Evolutionary conservation across 2,797 vertebrate species (phyloP), one percentile per base, ranked within the genome.

Genomic region (Micromesistius poutassou): DNA sequence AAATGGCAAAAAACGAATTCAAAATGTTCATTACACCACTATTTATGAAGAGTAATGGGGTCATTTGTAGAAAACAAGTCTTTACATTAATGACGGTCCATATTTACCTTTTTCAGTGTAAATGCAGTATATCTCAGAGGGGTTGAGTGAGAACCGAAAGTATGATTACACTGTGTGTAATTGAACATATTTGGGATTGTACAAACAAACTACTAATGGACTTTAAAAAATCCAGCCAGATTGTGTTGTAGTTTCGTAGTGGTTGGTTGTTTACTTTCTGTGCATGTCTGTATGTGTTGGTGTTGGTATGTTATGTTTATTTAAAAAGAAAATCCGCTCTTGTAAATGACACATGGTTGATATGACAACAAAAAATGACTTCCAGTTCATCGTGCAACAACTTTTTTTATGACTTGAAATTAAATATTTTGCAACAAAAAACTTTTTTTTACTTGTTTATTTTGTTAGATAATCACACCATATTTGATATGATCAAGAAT

Each of bases 401-500:
- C 22, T 62, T 62, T 62, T 94, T 96, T 97, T 98, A 38, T 38
- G 92, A 91, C 28, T 95, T 94, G 82, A 92, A 95, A 97, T 97
- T 97, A 97, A 97, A 96, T 98, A 97, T 97, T 98, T 62, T 62
- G 55, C 55, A 62, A 62, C 2, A 16, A 22, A 62, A 62, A n/a
- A 25, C 55, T 9, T 25, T 62, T 25, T n/a, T 62, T 25, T 25
- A 6, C 55, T 4, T 25, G 55, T 62, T 62, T 62, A 62, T 62
- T 62, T n/a, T 62, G 55, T 62, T 25, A 62, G 5, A 25, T 25
- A 22, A 62, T 1, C 55, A 62, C 55, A 62, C 55, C 55, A 10
- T 62, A 62, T 62, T 62, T 62, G 55, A 62, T 62, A n/a, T 62
- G 55, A 25, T n/a, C 5, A 6, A 62, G n/a, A 25, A 62, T 62